Conservation (phyloP, 2,113 vertebrate genomes). For the Furnarius figulus region DNA sequence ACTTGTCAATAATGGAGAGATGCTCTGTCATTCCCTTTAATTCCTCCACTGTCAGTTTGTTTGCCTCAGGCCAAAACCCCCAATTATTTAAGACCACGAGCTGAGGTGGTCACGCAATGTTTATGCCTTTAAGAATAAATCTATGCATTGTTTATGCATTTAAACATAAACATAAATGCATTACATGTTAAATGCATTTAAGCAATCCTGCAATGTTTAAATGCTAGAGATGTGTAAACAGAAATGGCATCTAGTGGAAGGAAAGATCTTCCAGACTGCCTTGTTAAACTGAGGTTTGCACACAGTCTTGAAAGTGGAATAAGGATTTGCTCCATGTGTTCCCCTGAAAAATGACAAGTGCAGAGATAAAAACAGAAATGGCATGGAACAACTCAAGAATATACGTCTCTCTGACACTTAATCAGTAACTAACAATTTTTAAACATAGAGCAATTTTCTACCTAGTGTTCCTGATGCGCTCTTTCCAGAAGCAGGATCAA, state of each 20-base stretch:
- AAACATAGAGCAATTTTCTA: not conserved
- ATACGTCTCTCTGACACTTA: not conserved
- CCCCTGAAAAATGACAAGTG: not conserved
- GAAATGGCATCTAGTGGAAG: not conserved
- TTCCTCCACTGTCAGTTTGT: not conserved
- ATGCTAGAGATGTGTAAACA: not conserved
- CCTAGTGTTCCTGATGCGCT: not conserved
- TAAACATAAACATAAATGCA: conserved; percentile 8
- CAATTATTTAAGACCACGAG: not conserved
- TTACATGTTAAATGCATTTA: conserved; percentile 15
- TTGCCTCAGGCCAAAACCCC: not conserved
- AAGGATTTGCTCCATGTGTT: not conserved
- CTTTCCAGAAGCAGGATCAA: not conserved
- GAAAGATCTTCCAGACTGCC: not conserved
- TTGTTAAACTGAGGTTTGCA: not conserved
- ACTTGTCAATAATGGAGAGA: not conserved
- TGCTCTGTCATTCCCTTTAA: not conserved
- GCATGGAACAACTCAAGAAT: not conserved
- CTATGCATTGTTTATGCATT: not conserved
- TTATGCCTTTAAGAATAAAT: conserved; percentile 6
- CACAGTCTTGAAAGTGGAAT: not conserved
- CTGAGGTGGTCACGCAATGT: not conserved
- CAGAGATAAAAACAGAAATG: not conserved
- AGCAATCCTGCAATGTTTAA: conserved; percentile 7
- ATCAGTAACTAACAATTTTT: not conserved